phyloP scores from a whole-genome alignment of 2,888 invertebrate species.

The Epinotia nisella region DNA sequence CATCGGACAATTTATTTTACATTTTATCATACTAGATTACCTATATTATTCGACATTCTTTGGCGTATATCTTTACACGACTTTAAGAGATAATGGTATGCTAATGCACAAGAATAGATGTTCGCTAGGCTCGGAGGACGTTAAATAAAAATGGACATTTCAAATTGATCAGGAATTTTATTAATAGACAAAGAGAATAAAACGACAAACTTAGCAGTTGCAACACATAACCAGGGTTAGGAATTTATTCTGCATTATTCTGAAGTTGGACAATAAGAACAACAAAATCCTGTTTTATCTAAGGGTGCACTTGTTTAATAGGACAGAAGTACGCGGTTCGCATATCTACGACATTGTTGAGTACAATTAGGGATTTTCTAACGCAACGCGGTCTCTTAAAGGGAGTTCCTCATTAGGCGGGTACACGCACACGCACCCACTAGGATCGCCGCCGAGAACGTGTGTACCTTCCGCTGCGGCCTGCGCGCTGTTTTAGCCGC shows the following conservation, averaged over 20 bases:
- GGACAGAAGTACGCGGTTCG: slow-evolving; percentile 65
- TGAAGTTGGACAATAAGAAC: slow-evolving; percentile 32
- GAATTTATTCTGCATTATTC: slow-evolving; percentile 33
- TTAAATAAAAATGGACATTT: slow-evolving; percentile 49
- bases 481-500: slow-evolving; percentile 54
- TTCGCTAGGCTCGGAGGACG: slow-evolving; percentile 56
- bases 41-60: slow-evolving; percentile 64
- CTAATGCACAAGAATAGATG: slow-evolving; percentile 64
- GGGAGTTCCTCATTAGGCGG: slow-evolving; percentile 74
- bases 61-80: slow-evolving; percentile 62
- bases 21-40: slow-evolving; percentile 57
- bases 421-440: slow-evolving; percentile 70
- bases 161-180: slow-evolving; percentile 44
- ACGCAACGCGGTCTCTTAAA: slow-evolving; percentile 70
- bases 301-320: slow-evolving; percentile 65
- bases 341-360: slow-evolving; percentile 75
- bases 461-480: background rate
- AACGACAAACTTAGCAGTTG: slow-evolving; percentile 26
- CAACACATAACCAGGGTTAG: slow-evolving; percentile 27
- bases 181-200: slow-evolving; percentile 39
- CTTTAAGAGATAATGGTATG: slow-evolving; percentile 70
- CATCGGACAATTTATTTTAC: slow-evolving; percentile 57
- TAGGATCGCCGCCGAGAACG: slow-evolving; percentile 52
- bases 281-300: slow-evolving; percentile 47
- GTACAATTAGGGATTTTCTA: slow-evolving; percentile 78